Evolutionary conservation across 2,888 invertebrate genomes (phyloP).

Genomic region (Harpagoxenus sublaevis): DNA sequence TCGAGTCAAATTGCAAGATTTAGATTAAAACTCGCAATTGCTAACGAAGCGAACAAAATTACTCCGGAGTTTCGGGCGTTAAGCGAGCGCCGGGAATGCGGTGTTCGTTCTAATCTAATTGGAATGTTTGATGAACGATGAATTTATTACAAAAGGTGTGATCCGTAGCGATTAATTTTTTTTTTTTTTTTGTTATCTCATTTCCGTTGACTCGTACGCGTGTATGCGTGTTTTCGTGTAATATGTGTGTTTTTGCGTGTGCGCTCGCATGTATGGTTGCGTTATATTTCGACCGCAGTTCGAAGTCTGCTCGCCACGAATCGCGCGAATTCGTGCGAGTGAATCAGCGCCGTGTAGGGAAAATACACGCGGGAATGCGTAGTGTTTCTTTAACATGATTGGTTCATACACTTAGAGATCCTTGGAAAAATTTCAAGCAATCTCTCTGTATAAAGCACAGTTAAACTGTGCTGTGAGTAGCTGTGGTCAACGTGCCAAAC

Average conservation of each 20-base stretch:
- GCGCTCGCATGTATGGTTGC: not conserved
- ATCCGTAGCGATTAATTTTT: constrained; percentile 37
- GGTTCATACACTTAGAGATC: no score
- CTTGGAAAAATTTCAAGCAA: no score
- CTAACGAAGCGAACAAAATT: not conserved
- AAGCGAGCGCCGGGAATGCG: constrained; percentile 22
- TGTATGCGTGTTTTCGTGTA: constrained; percentile 11
- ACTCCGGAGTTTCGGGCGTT: not conserved
- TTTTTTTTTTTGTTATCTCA: not conserved
- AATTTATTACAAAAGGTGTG: constrained; percentile 31
- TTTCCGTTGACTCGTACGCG: constrained; percentile 50
- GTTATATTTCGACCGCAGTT: not conserved
- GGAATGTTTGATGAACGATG: constrained; percentile 45
- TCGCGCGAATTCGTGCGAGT: not conserved
- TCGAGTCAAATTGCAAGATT: not conserved
- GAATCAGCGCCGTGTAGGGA: not conserved
- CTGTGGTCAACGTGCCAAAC: no score
- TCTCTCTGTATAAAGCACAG: no score
- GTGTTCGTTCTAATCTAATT: constrained; percentile 35
- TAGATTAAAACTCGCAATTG: not conserved
- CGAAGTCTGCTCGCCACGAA: not conserved
- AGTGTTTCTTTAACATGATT: no score
- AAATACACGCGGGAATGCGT: not conserved
- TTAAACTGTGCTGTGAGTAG: no score
- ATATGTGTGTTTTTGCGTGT: not conserved